These are phyloP conservation scores for Polyploca ridens DNA, from an alignment of 2,888 invertebrate genomes.

Conservation along the genomic window DNA sequence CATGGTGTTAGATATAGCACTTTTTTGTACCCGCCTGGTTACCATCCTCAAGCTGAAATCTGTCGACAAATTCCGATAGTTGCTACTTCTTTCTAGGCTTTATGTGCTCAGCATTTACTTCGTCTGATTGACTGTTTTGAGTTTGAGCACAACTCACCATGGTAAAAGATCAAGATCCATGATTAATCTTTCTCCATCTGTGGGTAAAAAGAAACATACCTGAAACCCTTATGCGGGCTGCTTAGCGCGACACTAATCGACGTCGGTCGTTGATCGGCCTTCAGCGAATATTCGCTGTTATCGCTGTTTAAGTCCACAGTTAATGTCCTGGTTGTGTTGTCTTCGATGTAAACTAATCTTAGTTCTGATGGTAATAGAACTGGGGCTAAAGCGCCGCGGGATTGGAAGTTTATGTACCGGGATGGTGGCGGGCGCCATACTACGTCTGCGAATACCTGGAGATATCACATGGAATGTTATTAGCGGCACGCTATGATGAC, in stretches of 20 bases:
- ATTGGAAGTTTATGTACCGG: constrained; percentile 74
- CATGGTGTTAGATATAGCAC: too few relatives aligned
- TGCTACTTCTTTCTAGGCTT: too few relatives aligned
- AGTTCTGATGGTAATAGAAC: constrained; percentile 64
- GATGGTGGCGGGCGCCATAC: constrained; percentile 77
- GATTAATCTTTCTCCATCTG: neutral
- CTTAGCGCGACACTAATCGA: constrained; percentile 63
- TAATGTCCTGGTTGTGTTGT: constrained; percentile 49
- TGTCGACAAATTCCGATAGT: too few relatives aligned
- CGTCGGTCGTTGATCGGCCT: constrained; percentile 61
- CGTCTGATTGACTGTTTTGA: too few relatives aligned
- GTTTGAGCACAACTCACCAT: too few relatives aligned
- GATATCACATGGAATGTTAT: too few relatives aligned
- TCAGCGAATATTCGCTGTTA: constrained; percentile 63
- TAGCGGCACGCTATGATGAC: too few relatives aligned
- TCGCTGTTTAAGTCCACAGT: constrained; percentile 59
- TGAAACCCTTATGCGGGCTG: constrained; percentile 69
- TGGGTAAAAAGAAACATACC: constrained; percentile 43
- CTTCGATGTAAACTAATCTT: constrained; percentile 57
- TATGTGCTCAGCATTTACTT: too few relatives aligned
- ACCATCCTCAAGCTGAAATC: too few relatives aligned
- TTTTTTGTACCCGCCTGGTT: too few relatives aligned
- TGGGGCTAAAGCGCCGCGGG: constrained; percentile 65
- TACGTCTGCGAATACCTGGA: constrained; percentile 70
- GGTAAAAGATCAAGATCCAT: too few relatives aligned